Percentiles rank a stretch among this genome's conserved stretches.
Evolutionary conservation across 2,797 vertebrate genomes (phyloP).

Genomic region (Mus spretus): DNA sequence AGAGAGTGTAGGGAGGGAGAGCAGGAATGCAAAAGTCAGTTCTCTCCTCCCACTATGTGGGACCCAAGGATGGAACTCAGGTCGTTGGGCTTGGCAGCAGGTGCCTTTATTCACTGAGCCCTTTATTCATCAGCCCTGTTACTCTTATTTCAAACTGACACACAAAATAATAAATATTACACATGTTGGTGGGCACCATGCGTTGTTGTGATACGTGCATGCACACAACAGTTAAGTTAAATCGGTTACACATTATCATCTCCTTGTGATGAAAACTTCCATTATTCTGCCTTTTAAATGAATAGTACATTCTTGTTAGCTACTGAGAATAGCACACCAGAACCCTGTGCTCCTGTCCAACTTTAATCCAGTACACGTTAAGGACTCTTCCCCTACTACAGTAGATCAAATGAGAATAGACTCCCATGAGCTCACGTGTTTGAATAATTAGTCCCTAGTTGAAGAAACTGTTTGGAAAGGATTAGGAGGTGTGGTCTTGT

Average conservation of each 20-base stretch:
- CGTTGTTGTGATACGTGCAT: background rate
- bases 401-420: background rate
- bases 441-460: background rate
- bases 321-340: background rate
- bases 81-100: no score
- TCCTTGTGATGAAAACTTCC: background rate
- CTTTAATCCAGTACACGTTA: background rate
- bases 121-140: no score
- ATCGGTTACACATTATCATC: background rate
- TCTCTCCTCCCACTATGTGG: background rate
- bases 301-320: background rate
- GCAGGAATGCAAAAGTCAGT: background rate
- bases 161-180: background rate
- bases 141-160: background rate
- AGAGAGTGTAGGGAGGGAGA: background rate
- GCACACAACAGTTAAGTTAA: background rate
- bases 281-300: background rate
- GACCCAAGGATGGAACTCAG: background rate
- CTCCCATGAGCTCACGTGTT: background rate
- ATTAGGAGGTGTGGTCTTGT: no score
- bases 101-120: background rate
- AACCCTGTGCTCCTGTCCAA: background rate
- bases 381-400: background rate
- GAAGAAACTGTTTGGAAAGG: background rate
- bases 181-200: background rate